Conservation (phyloP, 2,113 vertebrate genomes). For the Ploceus nigricollis region DNA sequence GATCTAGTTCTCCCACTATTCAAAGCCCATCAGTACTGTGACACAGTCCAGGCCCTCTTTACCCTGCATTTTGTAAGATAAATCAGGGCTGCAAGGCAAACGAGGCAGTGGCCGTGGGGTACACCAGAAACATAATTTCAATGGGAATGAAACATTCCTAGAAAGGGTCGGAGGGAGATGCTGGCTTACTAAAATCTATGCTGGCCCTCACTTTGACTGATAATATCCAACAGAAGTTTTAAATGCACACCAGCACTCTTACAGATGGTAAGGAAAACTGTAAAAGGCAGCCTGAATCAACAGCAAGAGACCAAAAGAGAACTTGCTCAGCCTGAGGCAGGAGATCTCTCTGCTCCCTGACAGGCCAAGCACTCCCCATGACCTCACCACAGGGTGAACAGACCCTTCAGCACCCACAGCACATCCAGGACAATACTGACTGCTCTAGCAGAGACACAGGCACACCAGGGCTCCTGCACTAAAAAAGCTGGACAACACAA, state of each 20-base stretch:
- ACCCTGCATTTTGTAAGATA: not conserved
- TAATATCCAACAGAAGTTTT: not conserved
- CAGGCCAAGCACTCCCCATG: accelerated
- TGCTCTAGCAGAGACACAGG: not conserved
- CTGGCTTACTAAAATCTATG: not conserved
- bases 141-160: not conserved
- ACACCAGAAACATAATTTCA: not conserved
- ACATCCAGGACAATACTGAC: not conserved
- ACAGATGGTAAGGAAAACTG: not conserved
- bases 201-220: not conserved
- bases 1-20: not conserved
- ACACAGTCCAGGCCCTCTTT: not conserved
- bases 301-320: not conserved
- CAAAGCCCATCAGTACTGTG: not conserved
- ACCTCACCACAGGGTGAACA: not conserved
- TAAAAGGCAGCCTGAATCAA: not conserved
- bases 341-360: not conserved
- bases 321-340: not conserved
- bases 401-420: not conserved
- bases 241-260: not conserved
- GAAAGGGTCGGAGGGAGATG: not conserved
- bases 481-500: not conserved
- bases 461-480: not conserved
- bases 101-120: accelerated
- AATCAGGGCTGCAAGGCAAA: not conserved